Evolutionary conservation across 2,797 vertebrate genomes (phyloP), one percentile per base, ranked within the genome.

Genomic region (Sebastiscus tertius): DNA sequence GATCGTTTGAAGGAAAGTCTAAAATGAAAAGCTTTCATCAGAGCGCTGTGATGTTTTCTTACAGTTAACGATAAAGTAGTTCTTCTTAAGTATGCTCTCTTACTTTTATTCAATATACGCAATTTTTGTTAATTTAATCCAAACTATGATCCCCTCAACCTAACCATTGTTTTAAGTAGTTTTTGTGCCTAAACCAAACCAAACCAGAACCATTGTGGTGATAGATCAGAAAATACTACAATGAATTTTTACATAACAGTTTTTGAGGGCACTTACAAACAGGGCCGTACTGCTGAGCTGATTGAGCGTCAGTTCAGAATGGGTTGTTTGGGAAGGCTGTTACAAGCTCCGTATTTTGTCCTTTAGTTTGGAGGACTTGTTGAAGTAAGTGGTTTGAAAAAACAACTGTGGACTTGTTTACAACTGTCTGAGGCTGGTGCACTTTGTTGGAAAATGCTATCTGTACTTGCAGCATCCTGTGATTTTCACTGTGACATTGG

Each of bases 161-260:
- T 54, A 2, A 54, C 20, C 0, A 0, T 46, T 46, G 16, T 42
- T 46, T 16, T 0, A 29, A 58, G 3, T 14, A 0, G 0, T 58
- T 58, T 8, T 14, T 58, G 0, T 13, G 0, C 24, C 55, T 58
- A 52, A 9, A 26, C 1, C 24, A 26, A 58, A 18, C 13, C 14
- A 20, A 61, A 33, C 29, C 29, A 11, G 16, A 61, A 61, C 59
- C 29, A 63, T 8, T 8, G 13, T 4, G 13, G 8, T 3, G 20
- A 31, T 20, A 5, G 52, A 56, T 36, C 67, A 18, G 14, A 55
- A 36, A 55, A 26, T 16, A 8, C 42, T 22, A 10, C 14, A 9
- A 2, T 4, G 1, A 11, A 2, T 55, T 29, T 55, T 22, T 9
- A n/a, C 11, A 54, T 14, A 9, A 29, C 10, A 18, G 7, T 46